Conservation (phyloP, 2,888 invertebrate genomes). For the Sinodicranocentrus sp. region DNA sequence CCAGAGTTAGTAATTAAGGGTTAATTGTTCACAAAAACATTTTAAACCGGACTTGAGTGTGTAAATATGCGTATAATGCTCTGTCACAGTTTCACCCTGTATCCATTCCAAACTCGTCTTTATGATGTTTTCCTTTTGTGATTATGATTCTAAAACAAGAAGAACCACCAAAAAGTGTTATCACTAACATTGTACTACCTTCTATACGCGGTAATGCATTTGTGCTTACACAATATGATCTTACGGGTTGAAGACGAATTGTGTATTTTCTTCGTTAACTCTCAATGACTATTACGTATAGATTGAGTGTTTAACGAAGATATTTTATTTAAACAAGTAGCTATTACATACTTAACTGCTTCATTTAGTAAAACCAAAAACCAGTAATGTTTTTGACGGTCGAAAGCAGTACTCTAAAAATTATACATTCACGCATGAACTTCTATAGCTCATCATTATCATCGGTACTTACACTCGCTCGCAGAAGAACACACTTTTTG, state of each 20-base stretch:
- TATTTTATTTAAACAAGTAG: neutral
- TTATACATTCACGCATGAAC: neutral
- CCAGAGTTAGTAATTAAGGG: neutral
- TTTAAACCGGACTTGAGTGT: slow-evolving; percentile 7
- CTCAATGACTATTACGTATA: slow-evolving; percentile 3
- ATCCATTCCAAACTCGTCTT: neutral
- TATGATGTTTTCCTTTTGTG: too few relatives aligned
- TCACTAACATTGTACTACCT: too few relatives aligned
- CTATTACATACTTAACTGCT: neutral
- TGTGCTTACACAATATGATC: neutral
- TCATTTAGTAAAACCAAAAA: neutral
- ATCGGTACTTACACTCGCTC: too few relatives aligned
- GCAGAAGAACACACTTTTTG: neutral
- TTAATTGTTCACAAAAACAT: neutral
- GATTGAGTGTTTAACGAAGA: neutral
- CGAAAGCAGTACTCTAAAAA: neutral
- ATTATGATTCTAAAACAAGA: too few relatives aligned
- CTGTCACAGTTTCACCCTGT: neutral
- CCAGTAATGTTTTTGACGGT: neutral
- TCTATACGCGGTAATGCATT: too few relatives aligned
- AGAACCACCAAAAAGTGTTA: neutral
- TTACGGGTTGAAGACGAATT: neutral
- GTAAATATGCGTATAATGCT: too few relatives aligned
- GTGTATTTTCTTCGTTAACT: neutral
- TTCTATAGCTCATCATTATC: neutral